Percentiles rank a stretch among this genome's conserved stretches.
phyloP scores from a whole-genome alignment of 1,140 invertebrate genomes.

The Hyphantria cunea region DNA sequence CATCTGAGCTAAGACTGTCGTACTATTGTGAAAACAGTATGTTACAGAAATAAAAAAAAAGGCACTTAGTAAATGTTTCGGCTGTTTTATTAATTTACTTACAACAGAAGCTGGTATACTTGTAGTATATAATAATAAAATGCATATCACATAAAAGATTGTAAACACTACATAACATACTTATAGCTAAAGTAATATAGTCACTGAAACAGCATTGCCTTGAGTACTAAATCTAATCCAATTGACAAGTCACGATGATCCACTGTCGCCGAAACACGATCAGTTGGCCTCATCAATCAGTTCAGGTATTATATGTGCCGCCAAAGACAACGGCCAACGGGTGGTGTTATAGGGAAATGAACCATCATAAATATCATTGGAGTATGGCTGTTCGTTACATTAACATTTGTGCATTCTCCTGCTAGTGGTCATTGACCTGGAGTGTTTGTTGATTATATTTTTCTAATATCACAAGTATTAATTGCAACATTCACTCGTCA shows the following conservation, averaged over 20 bases:
- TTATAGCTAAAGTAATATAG: conserved; percentile 72
- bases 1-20: too few species aligned
- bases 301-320: neutral
- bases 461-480: conserved; percentile 76
- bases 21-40: too few species aligned
- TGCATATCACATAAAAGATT: conserved; percentile 80
- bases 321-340: conserved; percentile 5
- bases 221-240: conserved; percentile 51
- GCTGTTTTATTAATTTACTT: conserved; percentile 72
- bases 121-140: conserved; percentile 80
- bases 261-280: conserved; percentile 4
- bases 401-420: conserved; percentile 68
- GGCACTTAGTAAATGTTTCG: conserved; percentile 16
- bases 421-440: conserved; percentile 30
- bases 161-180: conserved; percentile 80
- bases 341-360: neutral
- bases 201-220: conserved; percentile 64
- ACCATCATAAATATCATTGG: conserved; percentile 67
- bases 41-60: neutral
- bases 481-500: conserved; percentile 53
- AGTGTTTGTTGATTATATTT: conserved; percentile 44
- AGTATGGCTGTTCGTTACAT: conserved; percentile 76
- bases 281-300: conserved; percentile 3
- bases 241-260: conserved; percentile 36
- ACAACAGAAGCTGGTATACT: conserved; percentile 81